phyloP scores from a whole-genome alignment of 2,113 vertebrate genomes.

The Dissostichus mawsoni region DNA sequence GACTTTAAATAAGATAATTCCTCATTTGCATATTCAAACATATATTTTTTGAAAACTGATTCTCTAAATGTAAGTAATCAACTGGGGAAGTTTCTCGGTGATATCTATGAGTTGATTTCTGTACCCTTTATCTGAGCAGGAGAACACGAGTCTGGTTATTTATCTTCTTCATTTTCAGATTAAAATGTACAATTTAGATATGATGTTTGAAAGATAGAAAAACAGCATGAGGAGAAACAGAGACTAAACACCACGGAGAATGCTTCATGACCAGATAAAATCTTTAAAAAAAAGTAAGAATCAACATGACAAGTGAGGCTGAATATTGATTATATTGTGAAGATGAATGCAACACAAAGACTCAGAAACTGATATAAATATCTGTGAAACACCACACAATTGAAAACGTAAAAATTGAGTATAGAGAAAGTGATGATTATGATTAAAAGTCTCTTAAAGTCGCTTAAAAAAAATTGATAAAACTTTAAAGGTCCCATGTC shows the following conservation, averaged over 20 bases:
- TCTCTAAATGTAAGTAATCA: too few species aligned
- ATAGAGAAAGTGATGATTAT: neutral
- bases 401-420: neutral
- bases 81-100: too few species aligned
- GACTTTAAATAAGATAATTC: too few species aligned
- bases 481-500: too few species aligned
- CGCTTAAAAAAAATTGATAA: neutral
- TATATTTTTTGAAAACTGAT: too few species aligned
- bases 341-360: too few species aligned
- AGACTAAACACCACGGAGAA: too few species aligned
- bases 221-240: neutral
- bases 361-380: neutral
- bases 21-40: too few species aligned
- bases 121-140: too few species aligned
- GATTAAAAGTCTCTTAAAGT: neutral
- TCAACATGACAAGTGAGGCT: neutral
- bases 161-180: slow-evolving; percentile 7
- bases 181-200: neutral
- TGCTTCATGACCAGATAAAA: neutral
- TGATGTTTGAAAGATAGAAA: neutral
- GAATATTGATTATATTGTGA: too few species aligned
- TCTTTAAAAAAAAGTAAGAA: neutral
- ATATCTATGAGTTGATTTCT: too few species aligned
- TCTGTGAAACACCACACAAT: neutral
- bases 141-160: neutral